Evolutionary conservation across 2,113 vertebrate species (phyloP).

Genomic region (Hyaena hyaena): DNA sequence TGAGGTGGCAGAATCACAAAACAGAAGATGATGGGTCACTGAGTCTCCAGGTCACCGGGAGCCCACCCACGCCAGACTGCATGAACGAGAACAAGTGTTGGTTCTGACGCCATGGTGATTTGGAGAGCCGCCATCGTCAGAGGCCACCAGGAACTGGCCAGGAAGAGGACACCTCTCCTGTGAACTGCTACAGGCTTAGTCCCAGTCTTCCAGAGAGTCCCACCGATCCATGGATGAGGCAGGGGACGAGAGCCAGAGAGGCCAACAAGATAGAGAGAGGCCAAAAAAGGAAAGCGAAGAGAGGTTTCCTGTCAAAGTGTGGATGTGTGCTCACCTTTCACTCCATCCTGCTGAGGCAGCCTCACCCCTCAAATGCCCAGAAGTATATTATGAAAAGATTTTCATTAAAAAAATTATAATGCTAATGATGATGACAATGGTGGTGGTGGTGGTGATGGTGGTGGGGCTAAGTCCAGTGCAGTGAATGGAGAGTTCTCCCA

Average conservation of each 20-base stretch:
- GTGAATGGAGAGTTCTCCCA: not conserved
- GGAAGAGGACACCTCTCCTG: not conserved
- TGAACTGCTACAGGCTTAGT: not conserved
- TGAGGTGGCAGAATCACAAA: not conserved
- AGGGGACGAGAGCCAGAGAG: not conserved
- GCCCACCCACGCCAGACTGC: rapidly evolving
- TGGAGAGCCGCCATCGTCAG: rapidly evolving
- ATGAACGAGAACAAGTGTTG: not conserved
- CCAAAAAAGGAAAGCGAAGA: not conserved
- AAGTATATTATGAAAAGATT: not conserved
- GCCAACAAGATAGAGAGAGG: not conserved
- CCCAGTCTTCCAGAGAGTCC: not conserved
- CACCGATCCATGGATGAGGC: not conserved
- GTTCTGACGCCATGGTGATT: not conserved
- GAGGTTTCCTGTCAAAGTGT: not conserved
- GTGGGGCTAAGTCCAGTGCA: rapidly evolving
- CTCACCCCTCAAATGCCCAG: not conserved
- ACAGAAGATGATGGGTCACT: rapidly evolving
- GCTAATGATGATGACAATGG: not conserved
- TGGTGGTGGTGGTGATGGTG: not conserved
- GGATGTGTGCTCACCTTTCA: rapidly evolving
- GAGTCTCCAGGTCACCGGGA: not conserved
- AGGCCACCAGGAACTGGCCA: not conserved
- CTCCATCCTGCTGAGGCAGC: not conserved
- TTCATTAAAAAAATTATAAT: not conserved